These are phyloP conservation scores for Amphipoea lucens DNA, from an alignment of 2,888 invertebrate species.

Conservation along the genomic window DNA sequence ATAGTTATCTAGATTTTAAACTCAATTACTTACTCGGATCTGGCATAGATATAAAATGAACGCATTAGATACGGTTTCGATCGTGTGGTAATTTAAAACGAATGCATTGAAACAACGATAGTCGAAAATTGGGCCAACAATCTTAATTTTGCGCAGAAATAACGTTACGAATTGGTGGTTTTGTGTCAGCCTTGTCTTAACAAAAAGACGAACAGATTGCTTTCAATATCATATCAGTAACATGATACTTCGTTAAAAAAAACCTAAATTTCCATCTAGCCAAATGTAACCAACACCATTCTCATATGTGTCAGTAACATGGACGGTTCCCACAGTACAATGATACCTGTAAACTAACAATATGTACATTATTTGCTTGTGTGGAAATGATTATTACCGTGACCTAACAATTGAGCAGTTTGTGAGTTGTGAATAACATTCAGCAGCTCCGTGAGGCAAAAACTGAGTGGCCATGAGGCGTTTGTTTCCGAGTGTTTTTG, in stretches of 20 bases:
- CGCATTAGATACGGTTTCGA: slow-evolving; percentile 34
- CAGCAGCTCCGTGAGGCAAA: slow-evolving; percentile 67
- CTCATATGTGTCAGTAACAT: slow-evolving; percentile 23
- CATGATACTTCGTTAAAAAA: slow-evolving; percentile 6
- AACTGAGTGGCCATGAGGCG: slow-evolving; percentile 75
- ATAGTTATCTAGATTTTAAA: slow-evolving; percentile 35
- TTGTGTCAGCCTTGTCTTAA: slow-evolving; percentile 13
- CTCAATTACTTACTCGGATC: slow-evolving; percentile 26
- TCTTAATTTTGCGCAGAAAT: slow-evolving; percentile 27
- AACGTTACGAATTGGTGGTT: slow-evolving; percentile 17
- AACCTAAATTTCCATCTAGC: neutral
- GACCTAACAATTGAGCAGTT: slow-evolving; percentile 69
- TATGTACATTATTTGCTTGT: slow-evolving; percentile 54
- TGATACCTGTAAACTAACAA: slow-evolving; percentile 60
- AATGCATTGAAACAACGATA: slow-evolving; percentile 35
- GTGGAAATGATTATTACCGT: slow-evolving; percentile 68
- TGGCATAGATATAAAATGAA: slow-evolving; percentile 32
- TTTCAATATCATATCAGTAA: slow-evolving; percentile 11
- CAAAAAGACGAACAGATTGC: slow-evolving; percentile 23
- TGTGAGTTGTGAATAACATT: slow-evolving; percentile 66
- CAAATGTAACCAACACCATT: slow-evolving; percentile 46
- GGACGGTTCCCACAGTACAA: slow-evolving; percentile 55
- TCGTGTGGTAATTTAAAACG: slow-evolving; percentile 40
- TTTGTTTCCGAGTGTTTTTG: slow-evolving; percentile 77
- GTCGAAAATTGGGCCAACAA: slow-evolving; percentile 41